Evolutionary conservation across 2,797 vertebrate genomes (phyloP), one percentile per base, ranked within the genome.

Genomic region (Falco rusticolus): DNA sequence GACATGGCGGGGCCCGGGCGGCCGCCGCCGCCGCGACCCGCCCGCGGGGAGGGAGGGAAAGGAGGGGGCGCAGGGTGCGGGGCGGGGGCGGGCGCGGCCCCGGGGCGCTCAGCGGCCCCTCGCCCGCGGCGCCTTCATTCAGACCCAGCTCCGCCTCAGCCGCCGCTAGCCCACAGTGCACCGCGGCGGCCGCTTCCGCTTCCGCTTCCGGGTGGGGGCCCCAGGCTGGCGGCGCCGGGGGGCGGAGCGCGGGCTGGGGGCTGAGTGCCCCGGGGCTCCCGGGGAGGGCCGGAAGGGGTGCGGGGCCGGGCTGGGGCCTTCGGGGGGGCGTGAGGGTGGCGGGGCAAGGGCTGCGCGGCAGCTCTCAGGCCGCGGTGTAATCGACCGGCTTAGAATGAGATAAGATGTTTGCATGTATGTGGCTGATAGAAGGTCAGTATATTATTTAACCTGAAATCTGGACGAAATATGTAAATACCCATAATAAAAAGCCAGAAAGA

Each of bases 1-100:
- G 99, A 98, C 99, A 99, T 99, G 82, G 54, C 95, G 83, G 74
- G 28, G 51, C 94, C 81, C 64, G 29, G 51, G 68, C 41, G 12
- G 69, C 69, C 76, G 37, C 65, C 20, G 34, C 78, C 57, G 37
- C 37, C 37, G 37, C 37, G 37, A 37, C 37, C 37, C 50, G 17
- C 47, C 81, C 41, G 53, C 59, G 61, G 37, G 28, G 16, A 13
- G 13, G n/a, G 51, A 31, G 29, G 84, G n/a, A 25, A 29, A 43
- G 63, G 41, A 11, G 2, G 43, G 54, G 24, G 21, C 10, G 47
- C 34, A 33, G 37, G 29, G 45, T 11, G 37, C 29, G 37, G 63
- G 16, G 33, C 56, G 4, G 43, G 37, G 37, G 37, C 37, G 37
- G 37, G 37, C 37, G 37, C 37, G 37, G 37, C 83, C 63, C 65